Evolutionary conservation across 2,797 vertebrate species (phyloP), one percentile per base, ranked within the genome.

Genomic region (Propithecus perrieri): DNA sequence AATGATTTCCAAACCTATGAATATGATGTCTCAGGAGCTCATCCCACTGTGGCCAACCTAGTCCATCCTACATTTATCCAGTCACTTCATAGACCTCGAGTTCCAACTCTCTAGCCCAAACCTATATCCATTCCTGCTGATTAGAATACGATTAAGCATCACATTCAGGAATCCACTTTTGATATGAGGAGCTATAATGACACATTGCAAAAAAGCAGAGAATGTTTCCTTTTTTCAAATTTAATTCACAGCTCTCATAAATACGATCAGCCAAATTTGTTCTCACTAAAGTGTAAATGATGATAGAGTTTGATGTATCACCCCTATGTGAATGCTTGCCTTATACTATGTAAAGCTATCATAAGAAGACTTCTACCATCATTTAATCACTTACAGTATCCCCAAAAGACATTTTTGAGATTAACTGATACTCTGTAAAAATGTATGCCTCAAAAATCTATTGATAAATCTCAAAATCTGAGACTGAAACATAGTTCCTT

Each of bases 211-310:
- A 81, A 15, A 2, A 57, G 1, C 14, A 83, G 4, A 80, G 3
- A 65, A 71, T n/a, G 67, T 67, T 46, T 35, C 20, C 17, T 55
- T 69, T 41, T 72, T 74, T 30, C 12, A 67, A 41, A 86, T 67
- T 84, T 33, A 57, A 53, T 71, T 5, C 4, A 46, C 3, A n/a
- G 1, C 17, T 79, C 7, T 65, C 10, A 35, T 61, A 88, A 88
- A 91, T 87, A 46, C 55, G 9, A 95, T 80, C 6, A 86, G 3
- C 3, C 72, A 81, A 53, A 50, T 4, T 43, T 89, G 17, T 86
- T 75, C 76, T 94, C 71, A 93, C 65, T 88, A 11, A 85, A 65
- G 5, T 89, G 0, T 91, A 94, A 92, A 81, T 30, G 74, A 55
- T 92, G n/a, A n/a, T 67, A 43, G 13, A 17, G 75, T 9, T 87